Evolutionary conservation across 2,888 invertebrate genomes (phyloP), one percentile per base, ranked within the genome.

Genomic region (Diachrysia chrysitis): DNA sequence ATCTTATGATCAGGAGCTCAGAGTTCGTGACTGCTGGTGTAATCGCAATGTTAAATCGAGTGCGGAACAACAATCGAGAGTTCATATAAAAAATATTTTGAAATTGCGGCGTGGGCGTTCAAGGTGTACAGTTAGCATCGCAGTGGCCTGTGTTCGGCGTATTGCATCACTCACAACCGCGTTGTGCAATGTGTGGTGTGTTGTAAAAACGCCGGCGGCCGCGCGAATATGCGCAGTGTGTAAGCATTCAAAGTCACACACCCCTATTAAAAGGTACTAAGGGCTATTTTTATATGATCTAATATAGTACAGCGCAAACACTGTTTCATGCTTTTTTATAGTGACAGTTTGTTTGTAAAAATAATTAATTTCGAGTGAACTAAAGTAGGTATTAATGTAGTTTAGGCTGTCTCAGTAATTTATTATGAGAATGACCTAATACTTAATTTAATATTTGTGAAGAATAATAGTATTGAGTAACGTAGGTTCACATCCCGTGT

Each of bases 51-150:
- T 73, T 68, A 69, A 69, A 63, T 71, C 66, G 68, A 71, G 78
- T 73, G 73, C 76, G 85, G 81, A 83, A 83, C 76, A 74, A 79
- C 69, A 72, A 69, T 64, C 54, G 77, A 81, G 78, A 69, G 70
- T 63, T 76, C 63, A 56, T 76, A 72, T 73, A 76, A 74, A 80
- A 76, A 79, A 77, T 76, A 67, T 83, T 84, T 83, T 80, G 83
- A 79, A 85, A 85, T 66, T 64, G 53, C 63, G 63, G 66, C 65
- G 86, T 85, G 84, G 82, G 85, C 76, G 79, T 72, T 76, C 83
- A 83, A 86, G 85, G 83, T 79, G 76, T 82, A 75, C 77, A 69
- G 81, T 84, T 70, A 74, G 75, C 80, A 75, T 73, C 78, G 77
- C 66, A 63, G 76, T 55, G 60, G 62, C 69, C 70, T 64, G 70